Base-by-base conservation (phyloP, 1,140 invertebrate genomes). In the Ceratina japonica region DNA sequence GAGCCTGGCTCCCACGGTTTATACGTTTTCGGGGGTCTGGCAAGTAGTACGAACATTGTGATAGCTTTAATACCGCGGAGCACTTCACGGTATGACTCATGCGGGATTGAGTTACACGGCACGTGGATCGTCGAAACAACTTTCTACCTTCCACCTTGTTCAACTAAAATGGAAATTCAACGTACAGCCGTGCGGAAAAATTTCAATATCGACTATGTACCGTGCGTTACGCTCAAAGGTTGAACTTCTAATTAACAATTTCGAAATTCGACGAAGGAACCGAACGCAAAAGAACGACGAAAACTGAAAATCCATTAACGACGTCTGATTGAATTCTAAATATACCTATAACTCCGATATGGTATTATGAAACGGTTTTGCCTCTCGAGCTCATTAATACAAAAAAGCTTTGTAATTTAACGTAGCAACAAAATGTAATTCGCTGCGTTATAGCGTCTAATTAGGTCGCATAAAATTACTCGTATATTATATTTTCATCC, bases 31-130 rank as follows among this genome's bases (percentile, higher is more conserved):
- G 37, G 15, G 2, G 27, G 16, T 18, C 58, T 27, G n/a, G 27
- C n/a, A 16, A 58, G 73, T 49, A 75, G 68, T 56, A 63, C n/a
- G 37, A 73, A 73, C 20, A 58, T 27, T 58, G 13, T 16, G 22
- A 69, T 59, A 22, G 22, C 16, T 75, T 75, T 59, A 49, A 75
- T 75, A 75, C 59, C 64, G 3, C 31, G 44, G 1, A 51, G 37
- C 16, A 75, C 56, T 69, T 27, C 44, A 18, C 16, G 15, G 13
- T 27, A 31, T 69, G 37, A 76, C 22, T 76, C 74, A 61, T 61
- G n/a, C 12, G 65, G 24, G 24, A 61, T 76, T n/a, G n/a, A 15
- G 37, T 70, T 70, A 62, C 56, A 75, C 56, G 8, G 16, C 65
- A 62, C 65, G 75, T 76, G 65, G 22, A 22, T 59, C 22, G 44